Percentiles rank a stretch among this genome's conserved stretches.
phyloP scores from a whole-genome alignment of 2,888 invertebrate genomes.

The Dicranocentrus wangi region DNA sequence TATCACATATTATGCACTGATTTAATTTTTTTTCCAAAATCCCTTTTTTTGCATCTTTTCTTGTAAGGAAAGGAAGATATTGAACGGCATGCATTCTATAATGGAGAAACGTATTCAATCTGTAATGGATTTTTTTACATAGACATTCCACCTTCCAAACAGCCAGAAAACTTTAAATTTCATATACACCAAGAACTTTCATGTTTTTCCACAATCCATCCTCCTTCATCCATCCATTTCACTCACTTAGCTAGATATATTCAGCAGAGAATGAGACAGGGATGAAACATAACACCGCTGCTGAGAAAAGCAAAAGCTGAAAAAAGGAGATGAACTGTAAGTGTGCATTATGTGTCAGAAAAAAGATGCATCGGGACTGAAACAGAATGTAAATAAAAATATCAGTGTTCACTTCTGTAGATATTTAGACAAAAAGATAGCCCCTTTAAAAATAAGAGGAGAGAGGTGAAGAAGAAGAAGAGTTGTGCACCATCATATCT shows the following conservation, averaged over 20 bases:
- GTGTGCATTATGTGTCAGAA: slow-evolving; percentile 22
- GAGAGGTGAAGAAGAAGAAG: not conserved
- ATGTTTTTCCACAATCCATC: slow-evolving; percentile 34
- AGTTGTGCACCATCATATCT: not conserved
- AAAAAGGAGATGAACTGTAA: slow-evolving; percentile 14
- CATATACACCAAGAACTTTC: slow-evolving; percentile 19
- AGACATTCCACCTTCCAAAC: slow-evolving; percentile 3
- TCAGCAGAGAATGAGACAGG: slow-evolving; percentile 18
- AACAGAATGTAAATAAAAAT: slow-evolving; percentile 37
- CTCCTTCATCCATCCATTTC: slow-evolving; percentile 28
- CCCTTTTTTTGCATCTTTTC: slow-evolving; percentile 4
- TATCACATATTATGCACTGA: slow-evolving; percentile 26
- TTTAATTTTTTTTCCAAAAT: slow-evolving; percentile 20
- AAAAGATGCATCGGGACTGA: slow-evolving; percentile 26
- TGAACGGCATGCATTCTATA: not conserved
- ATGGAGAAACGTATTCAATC: not conserved
- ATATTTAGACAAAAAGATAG: slow-evolving; percentile 2
- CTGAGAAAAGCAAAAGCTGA: not conserved
- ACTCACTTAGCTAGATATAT: slow-evolving; percentile 14
- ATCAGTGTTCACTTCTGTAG: not conserved
- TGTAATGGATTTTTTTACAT: slow-evolving; percentile 3
- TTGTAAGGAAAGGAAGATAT: not conserved
- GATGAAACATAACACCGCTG: slow-evolving; percentile 42
- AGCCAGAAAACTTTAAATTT: slow-evolving; percentile 11
- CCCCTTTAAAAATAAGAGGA: slow-evolving; percentile 7